These are phyloP conservation scores for Zaprionus lineosus DNA, from an alignment of 2,888 invertebrate genomes.

Conservation along the genomic window DNA sequence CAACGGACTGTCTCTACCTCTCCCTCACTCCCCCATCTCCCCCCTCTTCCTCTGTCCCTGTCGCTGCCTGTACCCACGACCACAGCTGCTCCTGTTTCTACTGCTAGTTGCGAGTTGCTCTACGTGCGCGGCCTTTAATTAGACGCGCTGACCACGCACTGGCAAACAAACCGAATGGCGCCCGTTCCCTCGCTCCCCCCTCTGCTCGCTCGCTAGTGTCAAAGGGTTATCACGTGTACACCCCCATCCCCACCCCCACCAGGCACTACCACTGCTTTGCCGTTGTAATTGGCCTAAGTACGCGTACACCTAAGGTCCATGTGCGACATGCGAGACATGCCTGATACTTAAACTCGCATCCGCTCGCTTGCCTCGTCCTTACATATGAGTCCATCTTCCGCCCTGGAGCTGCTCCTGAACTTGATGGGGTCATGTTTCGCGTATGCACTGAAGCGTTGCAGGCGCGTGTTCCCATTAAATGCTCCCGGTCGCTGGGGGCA, in stretches of 20 bases:
- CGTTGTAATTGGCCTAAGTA: constrained; percentile 68
- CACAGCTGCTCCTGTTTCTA: neutral
- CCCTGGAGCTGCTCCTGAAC: constrained; percentile 9
- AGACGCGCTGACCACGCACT: constrained; percentile 49
- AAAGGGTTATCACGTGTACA: constrained; percentile 61
- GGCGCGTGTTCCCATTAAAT: constrained; percentile 41
- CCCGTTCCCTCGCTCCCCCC: neutral
- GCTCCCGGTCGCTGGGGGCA: constrained; percentile 4
- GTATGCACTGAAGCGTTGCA: constrained; percentile 55
- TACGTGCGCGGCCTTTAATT: constrained; percentile 73
- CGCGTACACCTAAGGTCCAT: constrained; percentile 57
- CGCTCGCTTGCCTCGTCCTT: neutral
- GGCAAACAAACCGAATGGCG: constrained; percentile 20
- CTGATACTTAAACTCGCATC: constrained; percentile 1
- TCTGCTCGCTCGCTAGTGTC: constrained; percentile 34
- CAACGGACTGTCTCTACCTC: neutral
- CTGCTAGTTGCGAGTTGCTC: neutral
- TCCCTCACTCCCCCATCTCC: neutral
- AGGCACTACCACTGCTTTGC: too few species aligned
- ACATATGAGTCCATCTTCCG: too few species aligned
- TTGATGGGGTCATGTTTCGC: constrained; percentile 57
- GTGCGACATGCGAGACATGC: constrained; percentile 14
- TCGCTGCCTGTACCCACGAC: neutral
- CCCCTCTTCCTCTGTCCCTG: neutral
- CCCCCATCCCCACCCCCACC: too few species aligned